phyloP scores from a whole-genome alignment of 2,113 vertebrate species.

The Archocentrus centrarchus region DNA sequence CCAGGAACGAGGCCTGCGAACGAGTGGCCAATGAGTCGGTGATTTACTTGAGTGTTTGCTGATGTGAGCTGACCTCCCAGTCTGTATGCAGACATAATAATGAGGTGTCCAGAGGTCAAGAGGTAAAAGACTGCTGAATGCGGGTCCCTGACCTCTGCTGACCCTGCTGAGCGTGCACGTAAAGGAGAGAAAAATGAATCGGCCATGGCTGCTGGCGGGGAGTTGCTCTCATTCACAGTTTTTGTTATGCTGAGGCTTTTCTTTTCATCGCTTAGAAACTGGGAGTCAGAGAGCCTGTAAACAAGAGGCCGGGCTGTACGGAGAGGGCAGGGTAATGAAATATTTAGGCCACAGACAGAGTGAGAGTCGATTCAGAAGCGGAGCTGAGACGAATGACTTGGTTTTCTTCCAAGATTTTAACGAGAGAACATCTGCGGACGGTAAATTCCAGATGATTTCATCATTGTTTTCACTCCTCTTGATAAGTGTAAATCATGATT shows the following conservation, averaged over 20 bases:
- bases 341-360: not conserved
- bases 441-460: conserved; percentile 11
- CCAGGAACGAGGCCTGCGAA: not conserved
- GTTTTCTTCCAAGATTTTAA: not conserved
- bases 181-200: conserved; percentile 27
- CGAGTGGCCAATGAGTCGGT: conserved; percentile 28
- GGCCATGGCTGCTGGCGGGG: not conserved
- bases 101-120: conserved; percentile 66
- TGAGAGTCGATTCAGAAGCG: not conserved
- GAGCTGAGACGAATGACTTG: not conserved
- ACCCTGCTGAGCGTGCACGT: conserved; percentile 36
- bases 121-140: conserved; percentile 59
- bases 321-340: not conserved
- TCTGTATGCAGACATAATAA: conserved; percentile 56
- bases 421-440: not conserved
- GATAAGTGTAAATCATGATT: conserved; percentile 10
- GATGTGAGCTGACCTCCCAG: conserved; percentile 48
- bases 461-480: not conserved
- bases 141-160: conserved; percentile 33
- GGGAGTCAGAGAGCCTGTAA: conserved; percentile 32
- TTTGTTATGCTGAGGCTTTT: not conserved
- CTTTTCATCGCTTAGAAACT: conserved; percentile 19
- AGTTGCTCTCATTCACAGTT: conserved; percentile 17
- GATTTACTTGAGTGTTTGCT: conserved; percentile 59
- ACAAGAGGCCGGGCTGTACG: conserved; percentile 11